Base-by-base conservation (phyloP, 2,888 invertebrate genomes). In the Polia nebulosa region DNA sequence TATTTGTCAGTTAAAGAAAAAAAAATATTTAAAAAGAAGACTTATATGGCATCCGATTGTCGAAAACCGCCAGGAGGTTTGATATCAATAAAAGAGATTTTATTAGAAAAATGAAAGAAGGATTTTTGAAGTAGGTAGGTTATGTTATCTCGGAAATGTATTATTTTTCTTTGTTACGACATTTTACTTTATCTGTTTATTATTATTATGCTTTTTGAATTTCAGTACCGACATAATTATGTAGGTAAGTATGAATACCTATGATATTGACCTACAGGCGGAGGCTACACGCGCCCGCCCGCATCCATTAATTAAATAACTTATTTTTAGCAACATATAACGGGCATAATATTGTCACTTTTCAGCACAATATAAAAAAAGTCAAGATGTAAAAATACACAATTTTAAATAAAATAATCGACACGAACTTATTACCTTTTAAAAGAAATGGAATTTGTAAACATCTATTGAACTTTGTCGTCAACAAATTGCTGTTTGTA, bases 401-500 rank as follows among this genome's bases (percentile, higher is more conserved):
- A n/a, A n/a, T 9, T 1, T 25, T 13, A 47, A 70, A 32, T 29
- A 22, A 51, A 25, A 13, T 32, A 17, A 44, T 44, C 55, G 25
- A 6, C 7, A 22, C 5, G 27, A 34, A 49, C 9, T 34, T 58
- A 25, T 2, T 56, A 32, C 56, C 44, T 74, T 73, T 20, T 45
- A 29, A 57, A 52, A 57, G 17, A 58, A 57, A 49, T 49, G n/a
- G 39, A 59, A 49, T n/a, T 41, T 2, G 3, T 34, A 39, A 73
- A 60, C 17, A 51, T 53, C 25, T 58, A 58, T 49, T 55, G 34
- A 69, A 75, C 39, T 68, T 74, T 45, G 11, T 13, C 25, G 45
- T 51, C 51, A 76, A 49, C 32, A 57, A 74, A 58, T 72, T 34
- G 22, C 39, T 34, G 11, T 6, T 20, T 52, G 41, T 25, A n/a